Conservation (phyloP, 2,797 vertebrate genomes). For the Paedocypris micromegethes region DNA sequence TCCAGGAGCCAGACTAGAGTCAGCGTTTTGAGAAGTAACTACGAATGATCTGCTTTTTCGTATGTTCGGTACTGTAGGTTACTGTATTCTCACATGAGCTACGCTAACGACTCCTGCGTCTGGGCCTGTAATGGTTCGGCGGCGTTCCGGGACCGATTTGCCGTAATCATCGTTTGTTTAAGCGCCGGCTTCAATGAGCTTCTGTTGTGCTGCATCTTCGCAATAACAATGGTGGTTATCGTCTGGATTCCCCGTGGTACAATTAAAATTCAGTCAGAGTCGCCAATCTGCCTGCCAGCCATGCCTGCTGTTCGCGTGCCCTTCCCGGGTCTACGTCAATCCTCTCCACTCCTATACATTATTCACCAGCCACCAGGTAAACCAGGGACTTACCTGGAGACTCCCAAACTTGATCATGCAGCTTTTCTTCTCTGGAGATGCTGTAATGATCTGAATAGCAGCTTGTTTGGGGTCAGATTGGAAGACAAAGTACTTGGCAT, state of each 20-base stretch:
- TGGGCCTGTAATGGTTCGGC: slow-evolving; percentile 22
- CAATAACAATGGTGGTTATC: slow-evolving; percentile 72
- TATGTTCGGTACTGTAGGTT: slow-evolving; percentile 14
- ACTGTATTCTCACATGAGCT: slow-evolving; percentile 37
- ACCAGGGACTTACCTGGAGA: slow-evolving; percentile 68
- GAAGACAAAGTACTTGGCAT: too few relatives aligned
- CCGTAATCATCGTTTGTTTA: slow-evolving; percentile 50
- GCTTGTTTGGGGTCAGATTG: background rate
- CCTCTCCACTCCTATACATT: slow-evolving; percentile 70
- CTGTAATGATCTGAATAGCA: background rate
- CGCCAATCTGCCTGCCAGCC: slow-evolving; percentile 70
- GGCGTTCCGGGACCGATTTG: slow-evolving; percentile 46
- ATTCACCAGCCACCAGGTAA: slow-evolving; percentile 70
- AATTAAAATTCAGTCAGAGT: slow-evolving; percentile 75
- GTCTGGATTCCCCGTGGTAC: slow-evolving; percentile 64
- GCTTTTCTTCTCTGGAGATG: background rate
- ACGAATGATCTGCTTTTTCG: slow-evolving; percentile 10
- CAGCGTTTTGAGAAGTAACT: slow-evolving; percentile 25
- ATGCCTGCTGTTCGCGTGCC: slow-evolving; percentile 70
- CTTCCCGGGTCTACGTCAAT: slow-evolving; percentile 66
- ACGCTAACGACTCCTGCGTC: slow-evolving; percentile 37
- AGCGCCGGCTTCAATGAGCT: slow-evolving; percentile 56
- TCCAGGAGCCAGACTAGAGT: background rate
- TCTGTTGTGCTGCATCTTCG: slow-evolving; percentile 57
- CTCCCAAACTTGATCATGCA: slow-evolving; percentile 57